Conservation (phyloP, 2,113 vertebrate species). For the Bubo scandiacus region DNA sequence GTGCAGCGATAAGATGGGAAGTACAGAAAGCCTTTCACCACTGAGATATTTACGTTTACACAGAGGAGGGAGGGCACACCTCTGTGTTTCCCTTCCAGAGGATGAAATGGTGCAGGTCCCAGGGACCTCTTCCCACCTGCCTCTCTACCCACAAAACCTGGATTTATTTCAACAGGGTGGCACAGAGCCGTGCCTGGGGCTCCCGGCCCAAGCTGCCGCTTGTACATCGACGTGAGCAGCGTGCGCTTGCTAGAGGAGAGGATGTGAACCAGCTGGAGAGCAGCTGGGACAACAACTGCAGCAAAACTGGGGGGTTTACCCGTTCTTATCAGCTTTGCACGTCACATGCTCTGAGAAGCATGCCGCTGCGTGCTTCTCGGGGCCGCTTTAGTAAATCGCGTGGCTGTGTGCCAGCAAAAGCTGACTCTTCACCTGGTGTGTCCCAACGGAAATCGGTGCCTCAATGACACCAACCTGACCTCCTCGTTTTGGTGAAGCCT, state of each 20-base stretch:
- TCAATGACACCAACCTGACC: accelerated
- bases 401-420: not conserved
- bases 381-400: accelerated
- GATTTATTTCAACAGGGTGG: not conserved
- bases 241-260: not conserved
- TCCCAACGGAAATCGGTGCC: accelerated
- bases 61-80: not conserved
- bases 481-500: not conserved
- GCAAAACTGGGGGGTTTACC: not conserved
- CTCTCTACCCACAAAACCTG: not conserved
- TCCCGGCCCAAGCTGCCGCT: not conserved
- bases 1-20: not conserved
- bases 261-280: not conserved
- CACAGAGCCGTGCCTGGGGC: not conserved
- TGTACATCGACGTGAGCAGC: not conserved
- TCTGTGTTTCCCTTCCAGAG: not conserved
- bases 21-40: not conserved
- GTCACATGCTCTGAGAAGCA: not conserved
- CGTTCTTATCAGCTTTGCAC: not conserved
- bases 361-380: accelerated
- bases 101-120: not conserved
- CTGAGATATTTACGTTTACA: not conserved
- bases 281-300: not conserved
- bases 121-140: not conserved
- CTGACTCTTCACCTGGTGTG: not conserved